Evolutionary conservation across 2,888 invertebrate species (phyloP).

Genomic region (Entomobrya multifasciata): DNA sequence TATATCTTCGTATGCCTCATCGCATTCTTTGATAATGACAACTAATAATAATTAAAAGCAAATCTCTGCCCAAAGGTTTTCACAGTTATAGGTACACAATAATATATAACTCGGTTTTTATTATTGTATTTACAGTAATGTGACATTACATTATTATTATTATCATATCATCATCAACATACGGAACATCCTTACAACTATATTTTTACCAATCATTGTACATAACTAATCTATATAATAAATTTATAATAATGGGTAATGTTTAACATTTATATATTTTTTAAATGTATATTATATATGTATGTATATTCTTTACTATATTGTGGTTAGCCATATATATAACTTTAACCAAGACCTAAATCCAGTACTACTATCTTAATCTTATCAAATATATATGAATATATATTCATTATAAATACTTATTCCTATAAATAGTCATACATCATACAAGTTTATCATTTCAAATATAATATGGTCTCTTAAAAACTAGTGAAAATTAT

Average conservation of each 20-base stretch:
- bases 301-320: neutral
- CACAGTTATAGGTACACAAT: conserved; percentile 59
- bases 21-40: neutral
- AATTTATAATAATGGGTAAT: neutral
- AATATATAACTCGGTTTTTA: conserved; percentile 67
- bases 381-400: conserved; percentile 14
- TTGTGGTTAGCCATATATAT: neutral
- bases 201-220: neutral
- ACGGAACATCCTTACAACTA: conserved; percentile 47
- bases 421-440: too few species aligned
- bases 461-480: too few species aligned
- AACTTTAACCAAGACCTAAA: neutral
- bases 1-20: too few species aligned
- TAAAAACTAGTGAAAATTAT: too few species aligned
- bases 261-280: neutral
- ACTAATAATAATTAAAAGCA: neutral
- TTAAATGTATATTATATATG: neutral
- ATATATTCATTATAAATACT: neutral
- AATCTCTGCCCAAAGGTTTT: neutral
- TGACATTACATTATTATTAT: conserved; percentile 58
- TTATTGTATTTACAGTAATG: conserved; percentile 72
- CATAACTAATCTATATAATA: neutral
- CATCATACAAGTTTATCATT: too few species aligned
- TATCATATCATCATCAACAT: conserved; percentile 65
- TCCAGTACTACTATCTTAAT: conserved; percentile 14